phyloP scores from a whole-genome alignment of 2,888 invertebrate genomes.

The Cephus pulcher region DNA sequence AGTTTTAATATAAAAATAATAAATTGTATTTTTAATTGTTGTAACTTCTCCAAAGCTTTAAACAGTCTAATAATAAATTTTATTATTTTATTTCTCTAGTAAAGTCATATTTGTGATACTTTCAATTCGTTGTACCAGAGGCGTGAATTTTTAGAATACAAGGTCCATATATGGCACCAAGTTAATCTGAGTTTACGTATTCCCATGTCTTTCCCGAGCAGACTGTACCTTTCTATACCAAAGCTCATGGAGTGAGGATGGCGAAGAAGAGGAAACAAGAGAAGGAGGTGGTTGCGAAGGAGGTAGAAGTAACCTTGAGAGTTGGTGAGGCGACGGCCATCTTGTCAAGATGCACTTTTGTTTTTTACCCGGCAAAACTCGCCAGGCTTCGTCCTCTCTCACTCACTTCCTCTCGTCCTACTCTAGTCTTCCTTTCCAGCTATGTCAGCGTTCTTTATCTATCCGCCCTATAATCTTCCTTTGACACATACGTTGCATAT shows the following conservation, averaged over 20 bases:
- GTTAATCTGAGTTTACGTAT: conserved; percentile 35
- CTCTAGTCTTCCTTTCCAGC: conserved; percentile 22
- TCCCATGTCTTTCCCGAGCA: conserved; percentile 37
- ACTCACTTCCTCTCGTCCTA: conserved; percentile 18
- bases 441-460: conserved; percentile 52
- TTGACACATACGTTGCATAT: conserved; percentile 48
- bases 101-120: too few species aligned
- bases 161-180: neutral
- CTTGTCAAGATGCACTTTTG: conserved; percentile 63
- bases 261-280: conserved; percentile 32
- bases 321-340: conserved; percentile 61
- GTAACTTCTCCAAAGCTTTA: neutral
- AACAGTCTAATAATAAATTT: neutral
- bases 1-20: neutral
- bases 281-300: conserved; percentile 24
- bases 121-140: too few species aligned
- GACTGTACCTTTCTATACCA: conserved; percentile 40
- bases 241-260: conserved; percentile 17
- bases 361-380: conserved; percentile 53
- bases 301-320: conserved; percentile 56
- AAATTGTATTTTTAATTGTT: neutral
- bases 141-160: too few species aligned
- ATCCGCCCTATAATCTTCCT: conserved; percentile 63
- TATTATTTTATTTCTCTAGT: too few species aligned
- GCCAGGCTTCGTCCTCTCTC: conserved; percentile 29